Percentiles rank a stretch among this genome's conserved stretches.
Conservation (phyloP, 2,888 invertebrate genomes). For the Thecocarcelia acutangulata region DNA sequence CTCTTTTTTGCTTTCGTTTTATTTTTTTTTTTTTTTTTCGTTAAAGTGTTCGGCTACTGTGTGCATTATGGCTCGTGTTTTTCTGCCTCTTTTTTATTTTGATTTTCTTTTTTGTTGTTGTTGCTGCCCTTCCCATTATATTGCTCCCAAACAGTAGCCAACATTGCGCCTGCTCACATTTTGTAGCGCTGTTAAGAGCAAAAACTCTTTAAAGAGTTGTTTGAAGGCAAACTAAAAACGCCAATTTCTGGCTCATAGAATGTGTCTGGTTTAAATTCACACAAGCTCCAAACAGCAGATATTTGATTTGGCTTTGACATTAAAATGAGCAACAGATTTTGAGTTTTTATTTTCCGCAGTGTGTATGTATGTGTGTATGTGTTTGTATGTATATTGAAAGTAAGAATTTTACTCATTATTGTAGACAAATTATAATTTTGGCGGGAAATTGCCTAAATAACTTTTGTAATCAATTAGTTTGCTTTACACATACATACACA, state of each 20-base stretch:
- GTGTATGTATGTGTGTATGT: not conserved
- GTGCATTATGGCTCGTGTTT: slow-evolving; percentile 33
- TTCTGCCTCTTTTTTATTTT: slow-evolving; percentile 37
- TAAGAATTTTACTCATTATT: not conserved
- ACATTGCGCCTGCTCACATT: slow-evolving; percentile 61
- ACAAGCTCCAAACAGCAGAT: not conserved
- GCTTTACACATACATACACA: not conserved
- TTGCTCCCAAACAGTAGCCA: slow-evolving; percentile 51
- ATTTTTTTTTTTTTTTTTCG: slow-evolving; percentile 14
- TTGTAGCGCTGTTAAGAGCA: slow-evolving; percentile 31
- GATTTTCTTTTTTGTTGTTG: not conserved
- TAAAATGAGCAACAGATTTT: slow-evolving; percentile 64
- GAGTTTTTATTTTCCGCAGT: slow-evolving; percentile 34
- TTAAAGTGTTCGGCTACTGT: slow-evolving; percentile 45
- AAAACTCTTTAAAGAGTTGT: slow-evolving; percentile 51
- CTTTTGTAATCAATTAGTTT: slow-evolving; percentile 6
- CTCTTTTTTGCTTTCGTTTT: not conserved
- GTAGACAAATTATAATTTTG: slow-evolving; percentile 18
- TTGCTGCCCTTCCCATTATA: slow-evolving; percentile 15
- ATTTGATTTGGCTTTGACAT: slow-evolving; percentile 50
- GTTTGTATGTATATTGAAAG: not conserved
- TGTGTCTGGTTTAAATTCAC: slow-evolving; percentile 1
- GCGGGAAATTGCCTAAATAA: slow-evolving; percentile 19
- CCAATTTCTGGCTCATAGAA: not conserved
- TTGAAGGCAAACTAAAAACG: not conserved